Base-by-base conservation (phyloP, 2,113 vertebrate genomes). In the Carassius carassius region DNA sequence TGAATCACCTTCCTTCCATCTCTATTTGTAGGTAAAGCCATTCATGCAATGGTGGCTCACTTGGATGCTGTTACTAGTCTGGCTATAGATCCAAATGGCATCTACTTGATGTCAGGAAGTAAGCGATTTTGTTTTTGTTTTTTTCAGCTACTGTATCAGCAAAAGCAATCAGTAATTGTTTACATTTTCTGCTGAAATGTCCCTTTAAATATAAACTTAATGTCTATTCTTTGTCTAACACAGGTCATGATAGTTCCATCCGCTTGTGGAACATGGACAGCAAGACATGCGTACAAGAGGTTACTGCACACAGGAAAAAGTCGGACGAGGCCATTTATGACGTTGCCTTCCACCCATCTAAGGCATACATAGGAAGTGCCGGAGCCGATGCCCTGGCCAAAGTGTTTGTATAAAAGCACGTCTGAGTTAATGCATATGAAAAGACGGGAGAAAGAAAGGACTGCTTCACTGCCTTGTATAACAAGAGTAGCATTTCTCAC, bases 41-140 rank as follows among this genome's bases (percentile, higher is more conserved):
- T 99, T 92, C 98, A 99, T 91, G 96, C 97, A 86, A 99, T 99
- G 98, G 97, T 99, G 92, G 98, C 98, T 93, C 98, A 99, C 88
- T 95, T 99, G 94, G 98, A 99, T 89, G 98, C 98, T 62, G 98
- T 99, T 84, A 99, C 98, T 92, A 98, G 97, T 91, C 94, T 99
- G 93, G 98, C 98, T 82, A 97, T 99, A 88, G 98, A 99, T 94
- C 98, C 98, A 72, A 99, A 99, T 91, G 98, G 98, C 92, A 99
- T 99, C 92, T 99, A 99, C 94, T 94, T 99, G 94, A 99, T 99
- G 96, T 99, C 98, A 84, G 98, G 98, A 95, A 99, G 98, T 99
- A 95, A 97, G 97, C 94, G 10, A 7, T 35, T 21, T 76, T 7
- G 0, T 0, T 58, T 21, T 58, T 58, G 21, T 17, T 54, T 1